phyloP scores from a whole-genome alignment of 2,797 vertebrate genomes.

The Xenentodon cancila region DNA sequence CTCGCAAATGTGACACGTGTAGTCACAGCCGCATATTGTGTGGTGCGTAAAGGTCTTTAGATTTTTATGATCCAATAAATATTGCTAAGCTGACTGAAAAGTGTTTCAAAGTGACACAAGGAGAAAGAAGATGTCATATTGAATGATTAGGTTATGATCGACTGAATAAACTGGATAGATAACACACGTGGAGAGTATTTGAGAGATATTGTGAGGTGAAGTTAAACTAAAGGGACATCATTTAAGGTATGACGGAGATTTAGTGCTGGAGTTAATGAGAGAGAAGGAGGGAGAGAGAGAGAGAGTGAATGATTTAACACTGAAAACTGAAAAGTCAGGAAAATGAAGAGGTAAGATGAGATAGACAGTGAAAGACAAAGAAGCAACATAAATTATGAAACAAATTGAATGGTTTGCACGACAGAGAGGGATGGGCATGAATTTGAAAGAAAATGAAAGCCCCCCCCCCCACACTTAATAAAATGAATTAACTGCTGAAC shows the following conservation, averaged over 20 bases:
- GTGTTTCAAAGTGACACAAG: not conserved
- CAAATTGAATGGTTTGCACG: conserved; percentile 31
- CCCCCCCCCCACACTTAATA: conserved; percentile 15
- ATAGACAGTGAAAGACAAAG: conserved; percentile 27
- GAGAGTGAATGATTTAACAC: not conserved
- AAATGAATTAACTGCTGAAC: conserved; percentile 44
- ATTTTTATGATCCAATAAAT: too few species aligned
- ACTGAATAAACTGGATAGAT: not conserved
- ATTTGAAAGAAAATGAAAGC: conserved; percentile 55
- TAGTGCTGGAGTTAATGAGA: conserved; percentile 21
- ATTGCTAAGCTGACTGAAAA: not conserved
- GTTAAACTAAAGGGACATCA: not conserved
- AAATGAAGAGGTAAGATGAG: conserved; percentile 36
- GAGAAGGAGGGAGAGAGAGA: not conserved
- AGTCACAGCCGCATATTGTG: too few species aligned
- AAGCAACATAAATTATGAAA: conserved; percentile 45
- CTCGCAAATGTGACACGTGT: too few species aligned
- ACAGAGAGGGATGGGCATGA: conserved; percentile 30
- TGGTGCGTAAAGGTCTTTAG: too few species aligned
- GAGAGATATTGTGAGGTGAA: conserved; percentile 15
- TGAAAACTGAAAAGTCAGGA: conserved; percentile 9
- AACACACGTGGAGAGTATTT: too few species aligned
- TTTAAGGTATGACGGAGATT: conserved; percentile 21
- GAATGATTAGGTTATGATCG: not conserved
- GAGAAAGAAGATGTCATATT: not conserved